A percentile compares a stretch with the other conserved stretches of the same genome.
These are phyloP conservation scores for Bos javanicus DNA, from an alignment of 2,113 vertebrate species.

Conservation along the genomic window DNA sequence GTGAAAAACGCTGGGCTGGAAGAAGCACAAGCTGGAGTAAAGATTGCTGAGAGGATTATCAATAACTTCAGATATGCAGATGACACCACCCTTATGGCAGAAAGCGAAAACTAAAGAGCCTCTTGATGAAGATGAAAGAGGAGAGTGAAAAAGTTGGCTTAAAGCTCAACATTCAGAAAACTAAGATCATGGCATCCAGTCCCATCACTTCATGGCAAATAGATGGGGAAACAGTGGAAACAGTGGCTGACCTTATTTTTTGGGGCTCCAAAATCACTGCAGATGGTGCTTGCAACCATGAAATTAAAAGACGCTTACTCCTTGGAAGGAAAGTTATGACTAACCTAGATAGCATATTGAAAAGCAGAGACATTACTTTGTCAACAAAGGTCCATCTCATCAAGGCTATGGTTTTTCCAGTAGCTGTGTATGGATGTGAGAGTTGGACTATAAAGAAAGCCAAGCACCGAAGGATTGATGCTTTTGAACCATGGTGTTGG, in stretches of 20 bases:
- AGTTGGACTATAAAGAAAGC: not conserved
- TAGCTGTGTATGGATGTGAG: not conserved
- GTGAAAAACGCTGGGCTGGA: not conserved
- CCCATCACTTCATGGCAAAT: not conserved
- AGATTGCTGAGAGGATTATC: not conserved
- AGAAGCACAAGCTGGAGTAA: not conserved
- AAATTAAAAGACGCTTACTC: not conserved
- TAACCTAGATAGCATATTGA: not conserved
- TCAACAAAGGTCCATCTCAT: rapidly evolving
- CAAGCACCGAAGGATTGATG: rapidly evolving
- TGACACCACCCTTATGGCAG: not conserved
- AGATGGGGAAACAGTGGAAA: not conserved
- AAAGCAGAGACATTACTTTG: not conserved
- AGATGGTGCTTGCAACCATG: not conserved
- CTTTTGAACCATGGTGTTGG: not conserved
- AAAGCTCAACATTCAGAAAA: not conserved
- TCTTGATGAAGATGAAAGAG: not conserved
- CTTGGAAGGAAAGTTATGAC: not conserved
- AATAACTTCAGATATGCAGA: not conserved
- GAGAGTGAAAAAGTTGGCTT: not conserved
- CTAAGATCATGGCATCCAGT: not conserved
- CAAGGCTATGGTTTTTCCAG: not conserved
- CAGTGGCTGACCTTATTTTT: not conserved
- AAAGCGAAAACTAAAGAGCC: not conserved
- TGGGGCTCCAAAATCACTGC: not conserved